Conservation (phyloP, 2,888 invertebrate species). For the Sesamia inferens region DNA sequence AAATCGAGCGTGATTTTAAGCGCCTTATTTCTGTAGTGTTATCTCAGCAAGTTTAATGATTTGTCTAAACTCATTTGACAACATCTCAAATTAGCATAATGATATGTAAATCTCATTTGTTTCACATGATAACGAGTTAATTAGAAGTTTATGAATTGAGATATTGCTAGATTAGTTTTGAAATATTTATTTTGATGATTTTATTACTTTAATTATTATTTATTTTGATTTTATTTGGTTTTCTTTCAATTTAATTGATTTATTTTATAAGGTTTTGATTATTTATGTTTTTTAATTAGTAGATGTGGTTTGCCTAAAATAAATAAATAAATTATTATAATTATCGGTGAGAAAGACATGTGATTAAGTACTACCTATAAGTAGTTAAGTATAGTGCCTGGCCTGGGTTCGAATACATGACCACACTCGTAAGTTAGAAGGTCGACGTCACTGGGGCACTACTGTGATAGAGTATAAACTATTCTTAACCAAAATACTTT, state of each 20-base stretch:
- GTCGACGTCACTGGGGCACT: background rate
- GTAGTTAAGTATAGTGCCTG: background rate
- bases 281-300: too few species aligned
- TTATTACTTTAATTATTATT: background rate
- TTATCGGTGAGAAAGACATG: too few species aligned
- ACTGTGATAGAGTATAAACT: background rate
- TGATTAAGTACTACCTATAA: too few species aligned
- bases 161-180: conserved; percentile 3
- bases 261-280: background rate
- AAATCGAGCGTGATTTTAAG: conserved; percentile 15
- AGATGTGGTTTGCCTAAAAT: too few species aligned
- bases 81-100: background rate
- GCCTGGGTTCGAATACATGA: background rate
- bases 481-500: conserved; percentile 4
- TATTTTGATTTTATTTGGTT: background rate
- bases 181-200: background rate
- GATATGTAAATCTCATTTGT: background rate
- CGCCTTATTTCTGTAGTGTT: background rate
- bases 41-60: background rate
- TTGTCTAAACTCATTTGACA: conserved; percentile 9
- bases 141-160: background rate
- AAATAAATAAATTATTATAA: too few species aligned
- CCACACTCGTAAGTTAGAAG: background rate
- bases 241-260: background rate
- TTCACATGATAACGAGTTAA: background rate